phyloP scores from a whole-genome alignment of 2,113 vertebrate species.

The Antennarius striatus region DNA sequence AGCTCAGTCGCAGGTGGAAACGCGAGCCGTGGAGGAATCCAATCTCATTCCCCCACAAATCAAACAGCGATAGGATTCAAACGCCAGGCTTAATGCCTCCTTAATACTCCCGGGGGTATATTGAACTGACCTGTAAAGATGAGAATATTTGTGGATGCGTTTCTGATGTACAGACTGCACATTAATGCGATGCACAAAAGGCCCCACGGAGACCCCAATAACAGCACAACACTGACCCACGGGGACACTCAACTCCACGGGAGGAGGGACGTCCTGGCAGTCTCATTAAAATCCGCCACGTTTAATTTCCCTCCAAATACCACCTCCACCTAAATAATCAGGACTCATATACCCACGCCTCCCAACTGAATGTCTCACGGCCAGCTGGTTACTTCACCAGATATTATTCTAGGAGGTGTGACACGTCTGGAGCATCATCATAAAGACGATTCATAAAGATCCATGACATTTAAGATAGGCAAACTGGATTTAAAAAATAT shows the following conservation, averaged over 20 bases:
- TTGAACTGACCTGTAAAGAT: slow-evolving; percentile 27
- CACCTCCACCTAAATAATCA: slow-evolving; percentile 54
- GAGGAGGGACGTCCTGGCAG: slow-evolving; percentile 7
- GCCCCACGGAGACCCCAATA: slow-evolving; percentile 31
- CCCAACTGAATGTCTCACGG: slow-evolving; percentile 43
- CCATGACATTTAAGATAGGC: slow-evolving; percentile 27
- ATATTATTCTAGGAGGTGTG: slow-evolving; percentile 21
- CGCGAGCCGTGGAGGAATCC: slow-evolving; percentile 17
- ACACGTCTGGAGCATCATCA: slow-evolving; percentile 15
- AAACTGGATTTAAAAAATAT: slow-evolving; percentile 3
- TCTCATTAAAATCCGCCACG: slow-evolving; percentile 54
- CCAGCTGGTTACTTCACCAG: slow-evolving; percentile 9
- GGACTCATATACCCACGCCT: slow-evolving; percentile 37
- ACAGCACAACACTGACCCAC: slow-evolving; percentile 34
- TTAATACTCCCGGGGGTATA: slow-evolving; percentile 26
- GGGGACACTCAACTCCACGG: slow-evolving; percentile 23
- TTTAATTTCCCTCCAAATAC: slow-evolving; percentile 56
- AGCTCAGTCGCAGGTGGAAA: slow-evolving; percentile 46
- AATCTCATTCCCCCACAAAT: slow-evolving; percentile 30
- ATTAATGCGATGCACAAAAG: slow-evolving; percentile 33
- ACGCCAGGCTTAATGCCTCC: slow-evolving; percentile 11
- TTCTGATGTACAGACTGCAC: slow-evolving; percentile 17
- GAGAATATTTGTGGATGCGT: slow-evolving; percentile 30
- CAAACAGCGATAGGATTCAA: not conserved
- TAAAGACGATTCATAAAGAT: no score